Conservation (phyloP, 2,888 invertebrate species). For the Cephus pygmeus region DNA sequence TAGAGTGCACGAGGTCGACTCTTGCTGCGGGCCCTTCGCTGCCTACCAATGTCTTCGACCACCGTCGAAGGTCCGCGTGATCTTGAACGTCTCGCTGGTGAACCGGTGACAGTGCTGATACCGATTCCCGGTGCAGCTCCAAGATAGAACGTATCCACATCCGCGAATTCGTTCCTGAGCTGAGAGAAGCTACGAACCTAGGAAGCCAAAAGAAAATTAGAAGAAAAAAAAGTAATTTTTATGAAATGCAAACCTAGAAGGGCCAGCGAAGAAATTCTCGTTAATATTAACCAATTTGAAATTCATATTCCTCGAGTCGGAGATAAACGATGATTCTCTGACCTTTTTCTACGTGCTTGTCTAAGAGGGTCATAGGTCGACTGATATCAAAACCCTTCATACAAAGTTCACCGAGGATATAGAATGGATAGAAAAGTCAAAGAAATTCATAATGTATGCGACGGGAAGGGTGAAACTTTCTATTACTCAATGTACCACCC, state of each 20-base stretch:
- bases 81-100: conserved; percentile 75
- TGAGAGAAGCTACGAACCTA: conserved; percentile 95
- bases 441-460: too few relatives aligned
- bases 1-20: conserved; percentile 86
- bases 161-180: conserved; percentile 90
- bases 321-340: conserved; percentile 50
- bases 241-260: too few relatives aligned
- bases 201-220: too few relatives aligned
- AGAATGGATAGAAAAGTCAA: too few relatives aligned
- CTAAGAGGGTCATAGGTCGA: conserved; percentile 16
- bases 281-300: conserved; percentile 60
- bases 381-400: too few relatives aligned
- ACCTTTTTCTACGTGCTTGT: conserved; percentile 50
- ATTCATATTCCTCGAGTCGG: conserved; percentile 63
- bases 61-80: conserved; percentile 70
- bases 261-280: background rate
- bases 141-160: conserved; percentile 91
- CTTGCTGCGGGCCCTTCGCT: conserved; percentile 82
- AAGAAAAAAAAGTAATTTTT: too few relatives aligned
- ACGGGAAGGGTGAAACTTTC: too few relatives aligned
- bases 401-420: too few relatives aligned
- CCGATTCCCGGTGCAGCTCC: conserved; percentile 69
- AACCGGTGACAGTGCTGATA: conserved; percentile 67
- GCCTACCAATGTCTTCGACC: conserved; percentile 69
- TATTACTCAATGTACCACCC: too few relatives aligned